A percentile compares a stretch with the other conserved stretches of the same genome.
Conservation (phyloP, 1,140 invertebrate genomes). For the Metaphire vulgaris region DNA sequence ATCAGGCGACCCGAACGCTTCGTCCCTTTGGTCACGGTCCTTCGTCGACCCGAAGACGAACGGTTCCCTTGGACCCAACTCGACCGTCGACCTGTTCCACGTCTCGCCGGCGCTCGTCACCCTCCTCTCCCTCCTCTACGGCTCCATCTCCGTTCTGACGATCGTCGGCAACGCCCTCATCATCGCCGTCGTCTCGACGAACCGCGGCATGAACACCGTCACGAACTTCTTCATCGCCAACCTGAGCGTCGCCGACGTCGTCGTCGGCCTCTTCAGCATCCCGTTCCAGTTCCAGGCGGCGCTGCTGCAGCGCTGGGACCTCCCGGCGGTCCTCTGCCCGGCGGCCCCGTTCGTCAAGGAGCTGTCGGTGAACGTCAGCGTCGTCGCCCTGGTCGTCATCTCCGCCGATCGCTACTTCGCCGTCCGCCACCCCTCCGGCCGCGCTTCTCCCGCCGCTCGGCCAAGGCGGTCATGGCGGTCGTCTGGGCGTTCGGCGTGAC, state of each 20-base stretch:
- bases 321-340: conserved; percentile 74
- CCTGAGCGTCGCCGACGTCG: conserved; percentile 44
- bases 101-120: background rate
- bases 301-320: conserved; percentile 68
- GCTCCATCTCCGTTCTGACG: conserved; percentile 69
- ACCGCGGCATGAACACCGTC: conserved; percentile 65
- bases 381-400: conserved; percentile 74
- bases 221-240: conserved; percentile 69
- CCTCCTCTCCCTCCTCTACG: conserved; percentile 70
- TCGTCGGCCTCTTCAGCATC: conserved; percentile 43
- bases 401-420: conserved; percentile 68
- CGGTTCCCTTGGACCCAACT: no score
- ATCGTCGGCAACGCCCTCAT: conserved; percentile 73
- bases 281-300: conserved; percentile 78
- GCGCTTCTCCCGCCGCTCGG: conserved; percentile 62
- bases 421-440: conserved; percentile 69
- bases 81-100: background rate
- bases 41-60: no score
- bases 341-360: conserved; percentile 69
- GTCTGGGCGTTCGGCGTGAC: conserved; percentile 63
- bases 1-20: no score
- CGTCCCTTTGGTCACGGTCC: no score
- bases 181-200: conserved; percentile 66
- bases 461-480: conserved; percentile 62
- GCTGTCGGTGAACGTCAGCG: conserved; percentile 70